A percentile compares a stretch with the other conserved stretches of the same genome.
Evolutionary conservation across 2,797 vertebrate genomes (phyloP).

Genomic region (Acropternis orthonyx): DNA sequence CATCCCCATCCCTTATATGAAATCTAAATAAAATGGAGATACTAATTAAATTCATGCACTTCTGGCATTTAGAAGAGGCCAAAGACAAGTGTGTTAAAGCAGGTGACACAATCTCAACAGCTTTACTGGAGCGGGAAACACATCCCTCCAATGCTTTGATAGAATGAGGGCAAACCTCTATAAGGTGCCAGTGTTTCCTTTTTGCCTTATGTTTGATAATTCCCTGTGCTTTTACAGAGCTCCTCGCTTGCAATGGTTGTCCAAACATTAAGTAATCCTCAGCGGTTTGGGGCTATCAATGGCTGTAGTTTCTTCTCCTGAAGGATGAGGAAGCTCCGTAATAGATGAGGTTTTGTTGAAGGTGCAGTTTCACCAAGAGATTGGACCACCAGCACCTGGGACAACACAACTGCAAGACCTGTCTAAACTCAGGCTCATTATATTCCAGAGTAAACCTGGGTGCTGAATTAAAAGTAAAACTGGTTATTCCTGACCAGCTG

Average conservation of each 20-base stretch:
- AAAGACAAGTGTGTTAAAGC: not conserved
- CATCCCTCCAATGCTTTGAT: not conserved
- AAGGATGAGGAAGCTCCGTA: not conserved
- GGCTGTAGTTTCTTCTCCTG: not conserved
- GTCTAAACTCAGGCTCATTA: not conserved
- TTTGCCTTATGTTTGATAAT: slow-evolving; percentile 16
- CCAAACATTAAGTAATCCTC: not conserved
- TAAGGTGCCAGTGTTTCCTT: not conserved
- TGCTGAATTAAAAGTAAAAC: not conserved
- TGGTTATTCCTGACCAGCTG: not conserved
- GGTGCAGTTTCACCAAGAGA: not conserved
- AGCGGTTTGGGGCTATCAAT: not conserved
- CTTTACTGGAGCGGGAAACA: not conserved
- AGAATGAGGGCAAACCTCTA: slow-evolving; percentile 41
- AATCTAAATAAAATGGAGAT: not conserved
- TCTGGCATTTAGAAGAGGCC: not conserved
- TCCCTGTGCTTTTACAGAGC: not conserved
- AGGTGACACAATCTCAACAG: not conserved
- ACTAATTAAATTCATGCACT: not conserved
- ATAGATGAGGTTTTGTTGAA: not conserved
- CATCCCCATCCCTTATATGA: not conserved
- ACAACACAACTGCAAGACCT: not conserved
- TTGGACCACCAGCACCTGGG: not conserved
- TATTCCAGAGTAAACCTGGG: not conserved
- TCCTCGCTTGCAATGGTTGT: not conserved